These are phyloP conservation scores for Corvus moneduloides DNA, from an alignment of 2,113 vertebrate species.

Conservation along the genomic window DNA sequence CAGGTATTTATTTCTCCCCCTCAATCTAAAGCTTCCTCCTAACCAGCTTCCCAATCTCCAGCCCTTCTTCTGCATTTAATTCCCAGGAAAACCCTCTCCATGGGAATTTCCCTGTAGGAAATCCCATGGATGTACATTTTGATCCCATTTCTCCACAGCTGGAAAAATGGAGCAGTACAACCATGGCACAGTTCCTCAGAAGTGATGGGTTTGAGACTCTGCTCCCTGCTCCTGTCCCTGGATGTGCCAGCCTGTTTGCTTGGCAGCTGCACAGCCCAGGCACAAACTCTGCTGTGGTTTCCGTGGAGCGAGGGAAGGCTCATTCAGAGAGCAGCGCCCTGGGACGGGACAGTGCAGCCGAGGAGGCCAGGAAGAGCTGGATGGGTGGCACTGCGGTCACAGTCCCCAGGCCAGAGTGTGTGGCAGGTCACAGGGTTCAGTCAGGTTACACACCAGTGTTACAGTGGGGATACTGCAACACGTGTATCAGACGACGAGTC, in stretches of 20 bases:
- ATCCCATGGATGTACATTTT: neutral
- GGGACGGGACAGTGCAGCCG: accelerated
- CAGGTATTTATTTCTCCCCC: neutral
- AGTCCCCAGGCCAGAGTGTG: neutral
- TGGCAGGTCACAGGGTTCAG: neutral
- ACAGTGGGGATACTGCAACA: too few relatives aligned
- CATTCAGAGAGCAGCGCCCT: accelerated
- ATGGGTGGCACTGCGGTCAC: accelerated
- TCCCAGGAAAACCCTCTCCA: neutral
- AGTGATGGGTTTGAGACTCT: accelerated
- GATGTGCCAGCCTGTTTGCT: neutral
- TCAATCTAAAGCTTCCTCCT: neutral
- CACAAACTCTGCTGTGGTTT: accelerated
- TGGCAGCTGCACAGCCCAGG: neutral
- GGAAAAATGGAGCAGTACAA: neutral
- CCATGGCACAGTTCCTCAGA: neutral
- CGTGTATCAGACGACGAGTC: too few relatives aligned
- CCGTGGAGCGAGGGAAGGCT: neutral
- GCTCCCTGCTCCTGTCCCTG: neutral
- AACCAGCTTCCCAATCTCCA: neutral
- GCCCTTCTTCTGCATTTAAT: neutral
- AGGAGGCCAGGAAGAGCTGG: neutral
- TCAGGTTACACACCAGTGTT: neutral
- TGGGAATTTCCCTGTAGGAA: neutral
- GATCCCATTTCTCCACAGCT: neutral